Evolutionary conservation across 2,888 invertebrate genomes (phyloP).

Genomic region (Nasonia oneida): DNA sequence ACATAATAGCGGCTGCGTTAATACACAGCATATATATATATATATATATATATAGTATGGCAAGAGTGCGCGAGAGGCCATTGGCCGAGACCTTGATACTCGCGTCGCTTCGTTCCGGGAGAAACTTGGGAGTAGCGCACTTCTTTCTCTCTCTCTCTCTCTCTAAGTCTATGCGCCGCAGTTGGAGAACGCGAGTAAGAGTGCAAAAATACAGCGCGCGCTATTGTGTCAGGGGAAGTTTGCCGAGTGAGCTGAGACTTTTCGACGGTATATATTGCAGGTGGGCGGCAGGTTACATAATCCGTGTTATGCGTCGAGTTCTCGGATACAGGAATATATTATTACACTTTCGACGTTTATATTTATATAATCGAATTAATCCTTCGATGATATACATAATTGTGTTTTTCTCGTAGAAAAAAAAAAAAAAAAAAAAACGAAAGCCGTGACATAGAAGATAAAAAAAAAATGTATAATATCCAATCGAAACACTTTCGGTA

Average conservation of each 20-base stretch:
- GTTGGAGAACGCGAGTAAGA: slow-evolving; percentile 47
- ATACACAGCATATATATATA: background rate
- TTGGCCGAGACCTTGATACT: slow-evolving; percentile 63
- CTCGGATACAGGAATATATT: no score
- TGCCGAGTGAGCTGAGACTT: background rate
- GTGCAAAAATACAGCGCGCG: slow-evolving; percentile 34
- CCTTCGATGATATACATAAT: no score
- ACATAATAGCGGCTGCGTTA: background rate
- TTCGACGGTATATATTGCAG: background rate
- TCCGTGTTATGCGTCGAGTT: no score
- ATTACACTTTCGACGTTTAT: no score
- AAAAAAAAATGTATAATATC: background rate
- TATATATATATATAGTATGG: background rate
- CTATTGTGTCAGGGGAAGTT: background rate
- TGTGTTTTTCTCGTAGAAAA: no score
- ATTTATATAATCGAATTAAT: no score
- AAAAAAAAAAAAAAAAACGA: background rate
- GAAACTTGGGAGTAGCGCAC: slow-evolving; percentile 47
- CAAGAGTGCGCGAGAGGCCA: slow-evolving; percentile 42
- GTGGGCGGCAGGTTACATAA: background rate
- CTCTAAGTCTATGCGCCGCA: background rate
- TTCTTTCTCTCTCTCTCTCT: no score
- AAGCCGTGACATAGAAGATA: no score
- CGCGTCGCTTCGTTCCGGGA: slow-evolving; percentile 56
- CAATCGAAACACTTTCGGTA: slow-evolving; percentile 8